Evolutionary conservation across 2,113 vertebrate species (phyloP), one percentile per base, ranked within the genome.

Genomic region (Otolemur garnettii): DNA sequence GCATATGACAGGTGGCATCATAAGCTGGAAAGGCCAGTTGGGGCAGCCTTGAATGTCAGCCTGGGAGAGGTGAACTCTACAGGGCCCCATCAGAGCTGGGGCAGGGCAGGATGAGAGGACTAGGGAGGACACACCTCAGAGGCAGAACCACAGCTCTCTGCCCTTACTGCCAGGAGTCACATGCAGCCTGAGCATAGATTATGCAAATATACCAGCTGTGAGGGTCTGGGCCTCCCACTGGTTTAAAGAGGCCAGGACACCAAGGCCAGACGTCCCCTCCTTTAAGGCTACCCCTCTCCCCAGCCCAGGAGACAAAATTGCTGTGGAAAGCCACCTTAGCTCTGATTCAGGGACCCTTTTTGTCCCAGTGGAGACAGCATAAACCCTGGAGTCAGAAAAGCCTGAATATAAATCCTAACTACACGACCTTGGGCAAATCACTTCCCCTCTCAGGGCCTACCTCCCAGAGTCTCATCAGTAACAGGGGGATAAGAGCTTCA

Each of bases 1-100:
- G 68, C 50, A 26, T 88, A 57, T 81, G 93, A 53, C 18, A 69
- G 14, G 42, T 18, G 13, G 89, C 77, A 64, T 50, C 72, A 45
- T n/a, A 89, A 91, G 94, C 93, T 74, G 69, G 94, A 94, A 97
- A 94, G 86, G 89, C 72, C 59, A 12, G 75, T 35, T 89, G 86
- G 84, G 66, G 45, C 45, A 50, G 42, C 69, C 78, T 75, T 69
- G 68, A 84, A 66, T 11, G 42, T 71, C 94, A 66, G 19, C 45
- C 26, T 55, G 26, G 71, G 5, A 64, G 26, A 68, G 50, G 0
- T 68, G 69, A 87, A 66, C 28, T 72, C 33, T 35, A 28, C 35
- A 18, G 84, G 13, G 28, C 24, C 62, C 77, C 72, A 28, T 59
- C 19, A 64, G 55, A 68, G 45, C 26, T 22, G 77, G 83, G 60